Percentiles rank a stretch among this genome's conserved stretches.
These are phyloP conservation scores for Melitaea athalia DNA, from an alignment of 2,888 invertebrate genomes.

Conservation along the genomic window DNA sequence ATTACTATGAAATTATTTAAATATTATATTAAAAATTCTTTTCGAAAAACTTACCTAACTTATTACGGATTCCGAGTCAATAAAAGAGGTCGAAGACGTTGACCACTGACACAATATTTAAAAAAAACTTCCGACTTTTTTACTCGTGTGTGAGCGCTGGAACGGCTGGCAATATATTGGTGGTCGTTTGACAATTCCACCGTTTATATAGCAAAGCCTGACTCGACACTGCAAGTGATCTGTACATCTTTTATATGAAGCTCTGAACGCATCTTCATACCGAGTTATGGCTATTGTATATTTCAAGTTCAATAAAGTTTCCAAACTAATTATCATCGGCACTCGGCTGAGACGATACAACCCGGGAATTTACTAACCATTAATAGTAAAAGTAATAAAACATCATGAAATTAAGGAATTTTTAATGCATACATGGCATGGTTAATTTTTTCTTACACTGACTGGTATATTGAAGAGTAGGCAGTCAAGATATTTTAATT, in stretches of 20 bases:
- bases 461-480: too few species aligned
- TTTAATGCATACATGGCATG: neutral
- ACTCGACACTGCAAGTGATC: slow-evolving; percentile 55
- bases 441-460: neutral
- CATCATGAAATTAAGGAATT: neutral
- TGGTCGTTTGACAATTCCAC: slow-evolving; percentile 64
- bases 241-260: slow-evolving; percentile 46
- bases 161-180: slow-evolving; percentile 77
- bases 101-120: slow-evolving; percentile 67
- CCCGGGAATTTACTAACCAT: neutral
- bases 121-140: slow-evolving; percentile 54
- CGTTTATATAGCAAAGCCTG: slow-evolving; percentile 72
- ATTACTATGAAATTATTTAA: neutral
- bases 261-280: slow-evolving; percentile 39
- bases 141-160: slow-evolving; percentile 65
- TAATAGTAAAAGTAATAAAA: neutral
- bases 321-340: slow-evolving; percentile 18
- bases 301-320: slow-evolving; percentile 18
- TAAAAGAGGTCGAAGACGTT: slow-evolving; percentile 47
- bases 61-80: slow-evolving; percentile 58
- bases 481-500: too few species aligned
- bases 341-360: neutral
- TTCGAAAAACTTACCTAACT: slow-evolving; percentile 63
- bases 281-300: slow-evolving; percentile 23
- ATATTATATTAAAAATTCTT: slow-evolving; percentile 7